Evolutionary conservation across 2,888 invertebrate species (phyloP).

Genomic region (Amblyjoppa fuscipennis): DNA sequence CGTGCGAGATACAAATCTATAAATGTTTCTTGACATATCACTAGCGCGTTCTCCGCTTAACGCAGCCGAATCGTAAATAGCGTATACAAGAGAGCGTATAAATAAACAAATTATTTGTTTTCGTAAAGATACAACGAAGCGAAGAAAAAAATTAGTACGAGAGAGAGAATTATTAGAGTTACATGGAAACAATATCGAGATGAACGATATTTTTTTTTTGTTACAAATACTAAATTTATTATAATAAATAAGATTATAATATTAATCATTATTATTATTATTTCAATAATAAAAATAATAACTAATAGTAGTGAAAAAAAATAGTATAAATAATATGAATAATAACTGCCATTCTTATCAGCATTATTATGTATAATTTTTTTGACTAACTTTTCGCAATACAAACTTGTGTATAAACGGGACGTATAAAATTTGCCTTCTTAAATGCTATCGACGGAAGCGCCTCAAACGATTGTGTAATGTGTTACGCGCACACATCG

Average conservation of each 20-base stretch:
- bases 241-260: too few species aligned
- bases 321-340: too few species aligned
- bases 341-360: too few species aligned
- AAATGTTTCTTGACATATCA: not conserved
- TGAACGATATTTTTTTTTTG: not conserved
- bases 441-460: conserved; percentile 65
- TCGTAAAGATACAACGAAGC: not conserved
- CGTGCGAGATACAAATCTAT: conserved; percentile 29
- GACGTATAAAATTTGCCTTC: not conserved
- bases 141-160: not conserved
- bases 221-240: too few species aligned
- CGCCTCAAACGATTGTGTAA: conserved; percentile 27
- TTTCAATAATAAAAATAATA: too few species aligned
- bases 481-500: conserved; percentile 36
- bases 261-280: too few species aligned
- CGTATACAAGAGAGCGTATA: not conserved
- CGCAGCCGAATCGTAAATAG: conserved; percentile 20
- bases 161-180: not conserved
- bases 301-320: too few species aligned
- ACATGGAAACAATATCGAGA: not conserved
- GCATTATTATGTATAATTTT: too few species aligned
- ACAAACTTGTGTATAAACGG: too few species aligned
- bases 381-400: too few species aligned
- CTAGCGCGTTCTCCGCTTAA: not conserved
- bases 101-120: not conserved